phyloP scores from a whole-genome alignment of 2,888 invertebrate species.

The Dynastes tityus region DNA sequence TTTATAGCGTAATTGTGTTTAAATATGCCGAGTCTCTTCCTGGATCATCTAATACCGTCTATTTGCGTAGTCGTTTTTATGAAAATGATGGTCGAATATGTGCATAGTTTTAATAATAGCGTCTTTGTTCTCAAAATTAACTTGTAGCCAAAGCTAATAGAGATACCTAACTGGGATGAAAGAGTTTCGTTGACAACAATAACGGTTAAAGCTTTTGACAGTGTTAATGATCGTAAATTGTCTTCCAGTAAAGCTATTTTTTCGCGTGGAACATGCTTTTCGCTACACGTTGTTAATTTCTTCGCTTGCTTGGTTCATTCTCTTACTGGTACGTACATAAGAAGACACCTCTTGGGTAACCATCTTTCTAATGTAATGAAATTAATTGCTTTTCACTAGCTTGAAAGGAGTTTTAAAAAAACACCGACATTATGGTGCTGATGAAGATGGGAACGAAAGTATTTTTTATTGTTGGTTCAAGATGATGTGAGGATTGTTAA shows the following conservation, averaged over 20 bases:
- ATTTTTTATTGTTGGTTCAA: no score
- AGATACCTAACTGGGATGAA: neutral
- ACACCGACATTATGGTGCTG: no score
- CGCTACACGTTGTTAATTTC: conserved; percentile 19
- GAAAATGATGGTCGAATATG: no score
- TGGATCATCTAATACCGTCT: neutral
- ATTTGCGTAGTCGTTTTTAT: neutral
- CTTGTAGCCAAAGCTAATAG: no score
- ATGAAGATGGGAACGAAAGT: no score
- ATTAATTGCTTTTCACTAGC: neutral
- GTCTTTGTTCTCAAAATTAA: no score
- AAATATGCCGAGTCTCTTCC: neutral
- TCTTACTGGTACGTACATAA: neutral
- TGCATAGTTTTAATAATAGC: no score
- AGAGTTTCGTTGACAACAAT: neutral
- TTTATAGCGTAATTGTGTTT: neutral
- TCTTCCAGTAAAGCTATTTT: neutral
- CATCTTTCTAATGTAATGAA: neutral
- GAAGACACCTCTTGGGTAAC: neutral
- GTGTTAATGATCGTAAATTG: conserved; percentile 11
- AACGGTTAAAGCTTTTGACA: conserved; percentile 14
- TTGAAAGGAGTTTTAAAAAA: no score
- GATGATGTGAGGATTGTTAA: no score
- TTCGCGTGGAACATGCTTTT: neutral
- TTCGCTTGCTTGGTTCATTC: neutral